A percentile compares a stretch with the other conserved stretches of the same genome.
Evolutionary conservation across 2,113 vertebrate species (phyloP).

Genomic region (Apistogramma diplotaenia): DNA sequence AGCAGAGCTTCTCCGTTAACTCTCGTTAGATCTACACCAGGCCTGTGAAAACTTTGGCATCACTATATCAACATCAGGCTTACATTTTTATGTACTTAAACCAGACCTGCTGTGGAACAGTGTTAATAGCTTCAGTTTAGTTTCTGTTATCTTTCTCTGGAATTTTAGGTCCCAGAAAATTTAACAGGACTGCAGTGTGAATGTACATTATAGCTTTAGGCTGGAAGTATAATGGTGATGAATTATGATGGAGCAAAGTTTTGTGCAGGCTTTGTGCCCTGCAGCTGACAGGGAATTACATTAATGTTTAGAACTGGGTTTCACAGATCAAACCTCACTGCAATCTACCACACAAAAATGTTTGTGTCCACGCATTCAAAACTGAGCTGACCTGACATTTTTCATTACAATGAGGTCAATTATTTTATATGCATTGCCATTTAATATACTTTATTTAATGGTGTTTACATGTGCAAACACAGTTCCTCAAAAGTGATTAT

Average conservation of each 20-base stretch:
- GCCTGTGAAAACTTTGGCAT: conserved; percentile 32
- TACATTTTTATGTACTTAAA: conserved; percentile 25
- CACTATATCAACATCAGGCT: conserved; percentile 25
- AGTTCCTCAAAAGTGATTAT: neutral
- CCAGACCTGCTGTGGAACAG: neutral
- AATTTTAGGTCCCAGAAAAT: neutral
- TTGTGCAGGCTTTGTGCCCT: neutral
- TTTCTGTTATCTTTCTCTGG: neutral
- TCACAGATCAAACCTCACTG: neutral
- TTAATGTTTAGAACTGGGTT: neutral
- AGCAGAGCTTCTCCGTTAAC: conserved; percentile 42
- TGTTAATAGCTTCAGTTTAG: neutral
- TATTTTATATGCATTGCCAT: neutral
- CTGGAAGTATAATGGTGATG: neutral
- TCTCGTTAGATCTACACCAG: conserved; percentile 21
- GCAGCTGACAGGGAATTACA: neutral
- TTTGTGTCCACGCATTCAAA: neutral
- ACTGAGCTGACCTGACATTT: neutral
- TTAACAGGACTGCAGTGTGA: neutral
- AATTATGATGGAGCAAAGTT: conserved; percentile 4
- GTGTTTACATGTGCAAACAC: neutral
- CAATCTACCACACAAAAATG: neutral
- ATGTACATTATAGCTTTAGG: conserved; percentile 1
- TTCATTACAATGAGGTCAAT: neutral
- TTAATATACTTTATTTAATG: neutral